phyloP scores from a whole-genome alignment of 2,113 vertebrate species.

The Rhabdomys dilectus region DNA sequence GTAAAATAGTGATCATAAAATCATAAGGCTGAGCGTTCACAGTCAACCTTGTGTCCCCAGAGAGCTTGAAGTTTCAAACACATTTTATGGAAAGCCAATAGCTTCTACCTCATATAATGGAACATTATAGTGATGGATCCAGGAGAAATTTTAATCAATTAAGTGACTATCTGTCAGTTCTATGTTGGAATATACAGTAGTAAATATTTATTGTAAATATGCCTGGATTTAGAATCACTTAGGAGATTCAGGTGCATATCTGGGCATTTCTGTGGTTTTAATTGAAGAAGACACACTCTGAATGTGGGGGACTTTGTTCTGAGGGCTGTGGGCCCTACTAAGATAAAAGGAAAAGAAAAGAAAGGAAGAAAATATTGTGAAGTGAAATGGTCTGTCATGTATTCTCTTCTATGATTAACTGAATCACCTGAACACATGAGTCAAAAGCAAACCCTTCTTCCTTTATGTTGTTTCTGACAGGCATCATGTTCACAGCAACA shows the following conservation, averaged over 20 bases:
- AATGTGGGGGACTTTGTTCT: neutral
- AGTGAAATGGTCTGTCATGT: neutral
- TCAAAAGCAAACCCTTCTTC: neutral
- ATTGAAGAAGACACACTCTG: neutral
- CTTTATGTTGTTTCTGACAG: neutral
- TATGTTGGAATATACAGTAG: neutral
- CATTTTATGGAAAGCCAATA: neutral
- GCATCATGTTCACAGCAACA: neutral
- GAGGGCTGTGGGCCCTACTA: neutral
- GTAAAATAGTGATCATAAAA: neutral
- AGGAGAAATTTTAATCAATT: neutral
- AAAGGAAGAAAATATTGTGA: neutral
- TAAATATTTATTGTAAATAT: neutral
- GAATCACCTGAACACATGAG: neutral
- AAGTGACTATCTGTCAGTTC: neutral
- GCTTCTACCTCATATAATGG: neutral
- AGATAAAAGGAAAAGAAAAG: neutral
- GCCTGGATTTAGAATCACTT: neutral
- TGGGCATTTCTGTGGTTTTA: neutral
- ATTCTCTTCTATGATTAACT: neutral
- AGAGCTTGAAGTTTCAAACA: neutral
- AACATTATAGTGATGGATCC: neutral
- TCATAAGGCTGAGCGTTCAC: neutral
- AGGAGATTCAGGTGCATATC: neutral
- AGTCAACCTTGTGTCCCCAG: neutral